Base-by-base conservation (phyloP, 2,888 invertebrate genomes). In the Nysson spinosus region DNA sequence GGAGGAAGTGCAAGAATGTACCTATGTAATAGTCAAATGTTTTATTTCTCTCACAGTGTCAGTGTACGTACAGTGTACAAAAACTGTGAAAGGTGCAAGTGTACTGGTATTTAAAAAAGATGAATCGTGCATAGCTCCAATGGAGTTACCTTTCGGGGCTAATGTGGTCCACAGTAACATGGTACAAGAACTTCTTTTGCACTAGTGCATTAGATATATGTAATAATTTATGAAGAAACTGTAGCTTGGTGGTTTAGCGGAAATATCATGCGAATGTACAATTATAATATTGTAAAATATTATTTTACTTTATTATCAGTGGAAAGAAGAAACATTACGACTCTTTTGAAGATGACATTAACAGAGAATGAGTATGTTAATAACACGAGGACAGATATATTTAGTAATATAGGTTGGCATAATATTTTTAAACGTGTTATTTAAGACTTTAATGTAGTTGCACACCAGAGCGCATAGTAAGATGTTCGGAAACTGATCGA, bases 21-120 rank as follows among this genome's bases (percentile, higher is more conserved):
- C 67, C 75, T 80, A 81, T 69, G 74, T 76, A 75, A 79, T 85
- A 85, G 85, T 84, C 80, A 75, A 82, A 82, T 83, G 72, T 79
- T 78, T 78, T 77, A 75, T 75, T 77, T 76, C 72, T 75, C 64
- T 65, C 74, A 61, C 78, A 60, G 69, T 73, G 73, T 73, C 73
- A 74, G 75, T 74, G 63, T 72, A 70, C 46, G 63, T 75, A 66
- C 69, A 63, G 44, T 64, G 50, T 51, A 50, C 56, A 70, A 44
- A 56, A 52, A 61, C 51, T 56, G 60, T 56, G 46, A n/a, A n/a
- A n/a, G 39, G 43, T 60, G 44, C 56, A 62, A n/a, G 54, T 75
- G 64, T 67, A 69, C 37, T 65, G 62, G 44, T 49, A 60, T 74
- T 62, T 69, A 50, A 57, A 60, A 47, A 70, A 50, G n/a, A n/a